Evolutionary conservation across 2,888 invertebrate species (phyloP).

Genomic region (Agrenia bidenticulata): DNA sequence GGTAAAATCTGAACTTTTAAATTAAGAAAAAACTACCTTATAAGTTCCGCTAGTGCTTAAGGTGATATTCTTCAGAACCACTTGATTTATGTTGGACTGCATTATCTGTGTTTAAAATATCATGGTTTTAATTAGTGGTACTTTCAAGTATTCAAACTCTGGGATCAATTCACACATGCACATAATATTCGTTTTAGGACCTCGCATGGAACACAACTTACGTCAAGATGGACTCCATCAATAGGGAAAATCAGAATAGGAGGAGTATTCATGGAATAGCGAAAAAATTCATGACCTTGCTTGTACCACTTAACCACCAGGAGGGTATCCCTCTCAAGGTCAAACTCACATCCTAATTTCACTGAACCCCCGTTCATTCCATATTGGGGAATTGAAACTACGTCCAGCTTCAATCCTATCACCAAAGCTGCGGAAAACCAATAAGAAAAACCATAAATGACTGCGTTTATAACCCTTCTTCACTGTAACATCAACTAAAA

Average conservation of each 20-base stretch:
- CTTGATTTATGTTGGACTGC: slow-evolving; percentile 42
- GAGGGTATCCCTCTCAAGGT: slow-evolving; percentile 31
- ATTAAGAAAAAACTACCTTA: no score
- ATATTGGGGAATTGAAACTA: slow-evolving; percentile 37
- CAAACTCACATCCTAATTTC: slow-evolving; percentile 32
- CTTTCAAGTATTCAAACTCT: no score
- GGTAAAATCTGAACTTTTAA: no score
- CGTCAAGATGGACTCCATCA: slow-evolving; percentile 38
- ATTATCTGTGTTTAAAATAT: slow-evolving; percentile 29
- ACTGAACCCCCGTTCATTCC: no score
- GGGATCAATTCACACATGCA: no score
- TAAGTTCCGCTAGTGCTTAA: slow-evolving; percentile 46
- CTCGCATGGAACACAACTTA: no score
- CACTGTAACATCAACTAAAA: no score
- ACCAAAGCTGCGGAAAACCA: slow-evolving; percentile 34
- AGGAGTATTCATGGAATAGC: slow-evolving; percentile 24
- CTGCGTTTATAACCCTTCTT: no score
- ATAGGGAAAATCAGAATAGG: slow-evolving; percentile 33
- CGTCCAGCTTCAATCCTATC: slow-evolving; percentile 43
- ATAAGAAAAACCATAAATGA: slow-evolving; percentile 4
- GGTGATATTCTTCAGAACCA: slow-evolving; percentile 46
- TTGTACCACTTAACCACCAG: slow-evolving; percentile 41
- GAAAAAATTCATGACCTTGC: slow-evolving; percentile 42
- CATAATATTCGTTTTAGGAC: no score
- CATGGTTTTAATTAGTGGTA: no score